Conservation (phyloP, 2,888 invertebrate genomes). For the Zaprionus bogoriensis region DNA sequence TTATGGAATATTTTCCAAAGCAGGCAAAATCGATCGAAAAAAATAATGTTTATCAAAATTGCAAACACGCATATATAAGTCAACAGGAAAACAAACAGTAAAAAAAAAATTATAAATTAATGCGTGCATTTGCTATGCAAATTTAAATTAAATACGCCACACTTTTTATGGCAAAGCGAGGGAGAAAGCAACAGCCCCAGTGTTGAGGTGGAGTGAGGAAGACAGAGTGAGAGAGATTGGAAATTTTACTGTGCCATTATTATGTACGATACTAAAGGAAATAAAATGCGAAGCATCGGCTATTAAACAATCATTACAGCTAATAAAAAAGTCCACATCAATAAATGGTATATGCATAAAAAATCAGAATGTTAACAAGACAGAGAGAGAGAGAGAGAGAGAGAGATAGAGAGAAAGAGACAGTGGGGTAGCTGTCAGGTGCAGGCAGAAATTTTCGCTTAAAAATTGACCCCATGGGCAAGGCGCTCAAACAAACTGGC, state of each 20-base stretch:
- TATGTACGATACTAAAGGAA: slow-evolving; percentile 31
- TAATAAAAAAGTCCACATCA: slow-evolving; percentile 38
- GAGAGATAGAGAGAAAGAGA: background rate
- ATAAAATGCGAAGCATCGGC: slow-evolving; percentile 53
- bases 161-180: slow-evolving; percentile 37
- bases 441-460: background rate
- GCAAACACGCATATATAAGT: slow-evolving; percentile 9
- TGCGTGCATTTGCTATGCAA: slow-evolving; percentile 60
- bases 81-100: slow-evolving; percentile 31
- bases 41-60: slow-evolving; percentile 2
- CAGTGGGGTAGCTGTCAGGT: background rate
- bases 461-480: slow-evolving; percentile 4
- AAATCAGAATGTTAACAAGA: slow-evolving; percentile 3
- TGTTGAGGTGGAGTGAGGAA: too few species aligned
- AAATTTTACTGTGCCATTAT: slow-evolving; percentile 14
- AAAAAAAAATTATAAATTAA: slow-evolving; percentile 53
- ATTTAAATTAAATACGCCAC: slow-evolving; percentile 52
- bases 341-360: slow-evolving; percentile 37
- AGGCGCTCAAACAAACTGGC: slow-evolving; percentile 4
- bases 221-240: background rate
- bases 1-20: slow-evolving; percentile 28
- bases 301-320: slow-evolving; percentile 66
- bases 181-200: too few species aligned
- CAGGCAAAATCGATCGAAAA: slow-evolving; percentile 22
- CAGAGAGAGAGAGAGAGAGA: background rate